A percentile compares a stretch with the other conserved stretches of the same genome.
Evolutionary conservation across 2,797 vertebrate genomes (phyloP).

Genomic region (Coluber constrictor): DNA sequence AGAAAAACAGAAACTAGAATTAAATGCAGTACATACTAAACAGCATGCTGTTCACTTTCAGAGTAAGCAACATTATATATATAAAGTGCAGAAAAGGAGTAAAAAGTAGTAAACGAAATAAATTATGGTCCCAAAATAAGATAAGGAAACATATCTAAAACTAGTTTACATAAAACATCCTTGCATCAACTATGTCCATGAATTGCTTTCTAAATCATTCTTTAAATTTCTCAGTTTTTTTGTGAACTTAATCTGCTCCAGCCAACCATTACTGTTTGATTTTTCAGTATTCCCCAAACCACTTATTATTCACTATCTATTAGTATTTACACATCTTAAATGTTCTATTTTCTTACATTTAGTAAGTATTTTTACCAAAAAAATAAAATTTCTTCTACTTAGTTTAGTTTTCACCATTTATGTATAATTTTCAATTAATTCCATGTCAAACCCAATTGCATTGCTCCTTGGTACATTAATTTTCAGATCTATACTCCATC

Average conservation of each 20-base stretch:
- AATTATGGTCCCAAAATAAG: background rate
- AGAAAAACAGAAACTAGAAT: background rate
- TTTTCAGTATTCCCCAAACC: background rate
- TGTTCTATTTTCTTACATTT: background rate
- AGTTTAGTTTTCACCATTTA: background rate
- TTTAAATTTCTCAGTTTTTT: background rate
- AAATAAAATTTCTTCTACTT: background rate
- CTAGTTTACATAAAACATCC: background rate
- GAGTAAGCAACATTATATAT: background rate
- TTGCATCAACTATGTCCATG: background rate
- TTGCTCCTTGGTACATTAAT: background rate
- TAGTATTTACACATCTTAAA: background rate
- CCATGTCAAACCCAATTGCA: background rate
- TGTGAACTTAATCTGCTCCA: background rate
- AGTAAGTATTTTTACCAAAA: background rate
- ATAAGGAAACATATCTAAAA: background rate
- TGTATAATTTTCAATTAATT: background rate
- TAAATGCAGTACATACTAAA: background rate
- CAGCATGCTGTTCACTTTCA: background rate
- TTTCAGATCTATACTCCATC: background rate
- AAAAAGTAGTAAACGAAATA: background rate
- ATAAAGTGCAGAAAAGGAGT: background rate
- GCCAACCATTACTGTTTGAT: background rate
- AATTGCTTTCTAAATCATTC: background rate
- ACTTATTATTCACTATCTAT: background rate